Conservation (phyloP, 2,888 invertebrate species). For the Drosophila setosimentum region DNA sequence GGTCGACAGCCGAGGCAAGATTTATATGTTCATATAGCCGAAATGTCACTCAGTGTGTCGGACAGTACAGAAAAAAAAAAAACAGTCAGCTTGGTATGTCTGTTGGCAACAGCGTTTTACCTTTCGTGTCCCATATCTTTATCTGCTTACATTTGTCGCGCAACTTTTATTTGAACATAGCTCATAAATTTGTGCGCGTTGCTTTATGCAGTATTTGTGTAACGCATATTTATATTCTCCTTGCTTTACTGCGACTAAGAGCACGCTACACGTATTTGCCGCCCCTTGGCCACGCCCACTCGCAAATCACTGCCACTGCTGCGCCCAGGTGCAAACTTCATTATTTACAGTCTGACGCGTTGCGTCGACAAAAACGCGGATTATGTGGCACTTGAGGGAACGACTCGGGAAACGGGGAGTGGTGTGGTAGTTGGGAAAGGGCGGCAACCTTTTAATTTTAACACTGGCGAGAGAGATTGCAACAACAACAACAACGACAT, state of each 20-base stretch:
- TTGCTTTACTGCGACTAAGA: slow-evolving; percentile 45
- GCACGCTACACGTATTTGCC: slow-evolving; percentile 38
- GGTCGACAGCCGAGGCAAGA: slow-evolving; percentile 29
- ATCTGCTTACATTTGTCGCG: slow-evolving; percentile 34
- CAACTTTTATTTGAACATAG: slow-evolving; percentile 35
- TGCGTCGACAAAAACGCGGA: slow-evolving; percentile 60
- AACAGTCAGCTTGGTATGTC: slow-evolving; percentile 13
- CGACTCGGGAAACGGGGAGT: neutral
- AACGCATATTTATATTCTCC: slow-evolving; percentile 55
- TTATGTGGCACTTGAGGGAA: slow-evolving; percentile 43
- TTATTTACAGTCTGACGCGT: slow-evolving; percentile 82
- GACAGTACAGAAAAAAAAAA: slow-evolving; percentile 47
- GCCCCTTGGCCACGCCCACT: slow-evolving; percentile 10
- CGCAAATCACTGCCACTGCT: slow-evolving; percentile 48
- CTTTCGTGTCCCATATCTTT: neutral
- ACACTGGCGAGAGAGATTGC: slow-evolving; percentile 11
- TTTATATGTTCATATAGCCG: neutral
- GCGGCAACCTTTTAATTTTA: slow-evolving; percentile 55
- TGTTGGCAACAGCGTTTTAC: neutral
- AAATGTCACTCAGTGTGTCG: slow-evolving; percentile 19
- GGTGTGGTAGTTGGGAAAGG: neutral
- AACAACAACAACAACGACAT: slow-evolving; percentile 5
- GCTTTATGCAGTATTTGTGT: slow-evolving; percentile 56
- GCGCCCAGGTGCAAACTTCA: slow-evolving; percentile 74
- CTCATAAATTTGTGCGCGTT: slow-evolving; percentile 54